These are phyloP conservation scores for Syrista parreyssii DNA, from an alignment of 2,888 invertebrate genomes.

Conservation along the genomic window DNA sequence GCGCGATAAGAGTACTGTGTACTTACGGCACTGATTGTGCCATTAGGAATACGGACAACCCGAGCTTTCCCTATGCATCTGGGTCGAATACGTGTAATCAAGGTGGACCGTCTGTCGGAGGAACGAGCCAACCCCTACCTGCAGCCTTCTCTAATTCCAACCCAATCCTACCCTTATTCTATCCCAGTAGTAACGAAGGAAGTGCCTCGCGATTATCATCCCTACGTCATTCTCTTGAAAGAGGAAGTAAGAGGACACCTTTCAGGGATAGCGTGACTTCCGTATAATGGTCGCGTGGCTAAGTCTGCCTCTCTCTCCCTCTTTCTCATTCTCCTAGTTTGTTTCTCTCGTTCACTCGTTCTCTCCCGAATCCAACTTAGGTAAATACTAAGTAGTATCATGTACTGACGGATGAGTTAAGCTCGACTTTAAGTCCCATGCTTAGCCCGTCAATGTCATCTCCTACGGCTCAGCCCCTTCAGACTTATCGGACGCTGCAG, in stretches of 20 bases:
- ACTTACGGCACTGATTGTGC: slow-evolving; percentile 51
- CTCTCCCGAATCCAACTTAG: slow-evolving; percentile 50
- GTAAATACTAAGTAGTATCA: slow-evolving; percentile 57
- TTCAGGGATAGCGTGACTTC: background rate
- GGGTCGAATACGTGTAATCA: slow-evolving; percentile 33
- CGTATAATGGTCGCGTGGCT: background rate
- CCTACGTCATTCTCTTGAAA: background rate
- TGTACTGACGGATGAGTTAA: slow-evolving; percentile 65
- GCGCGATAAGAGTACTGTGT: slow-evolving; percentile 55
- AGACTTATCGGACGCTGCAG: slow-evolving; percentile 65
- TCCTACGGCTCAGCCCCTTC: slow-evolving; percentile 62
- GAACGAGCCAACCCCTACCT: background rate
- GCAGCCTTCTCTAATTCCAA: background rate
- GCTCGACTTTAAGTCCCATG: slow-evolving; percentile 62
- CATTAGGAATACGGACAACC: slow-evolving; percentile 42
- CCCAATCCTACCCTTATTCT: background rate
- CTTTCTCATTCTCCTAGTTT: slow-evolving; percentile 20
- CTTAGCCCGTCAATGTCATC: slow-evolving; percentile 63
- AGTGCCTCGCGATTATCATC: background rate
- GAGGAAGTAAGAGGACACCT: background rate
- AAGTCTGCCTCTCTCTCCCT: background rate
- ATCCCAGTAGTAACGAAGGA: background rate
- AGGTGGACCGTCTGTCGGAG: background rate
- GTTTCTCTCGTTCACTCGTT: background rate
- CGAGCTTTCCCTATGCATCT: slow-evolving; percentile 38